These are phyloP conservation scores for Germaria angustata DNA, from an alignment of 2,888 invertebrate genomes.

Conservation along the genomic window DNA sequence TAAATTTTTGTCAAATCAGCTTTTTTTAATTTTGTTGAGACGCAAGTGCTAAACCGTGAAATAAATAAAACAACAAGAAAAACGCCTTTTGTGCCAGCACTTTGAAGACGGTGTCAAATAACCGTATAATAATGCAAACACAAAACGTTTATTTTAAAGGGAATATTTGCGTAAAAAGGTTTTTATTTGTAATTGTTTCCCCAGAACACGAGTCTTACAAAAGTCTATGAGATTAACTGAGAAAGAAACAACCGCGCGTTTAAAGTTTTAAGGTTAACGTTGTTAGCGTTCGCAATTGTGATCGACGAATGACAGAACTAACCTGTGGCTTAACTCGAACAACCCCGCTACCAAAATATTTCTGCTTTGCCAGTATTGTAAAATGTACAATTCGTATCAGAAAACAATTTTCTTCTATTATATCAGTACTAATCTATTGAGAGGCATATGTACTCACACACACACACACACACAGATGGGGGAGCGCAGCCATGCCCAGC, in stretches of 20 bases:
- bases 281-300: slow-evolving; percentile 73
- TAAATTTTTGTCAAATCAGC: slow-evolving; percentile 61
- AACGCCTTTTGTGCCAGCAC: slow-evolving; percentile 23
- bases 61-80: slow-evolving; percentile 17
- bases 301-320: slow-evolving; percentile 75
- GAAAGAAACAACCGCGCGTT: slow-evolving; percentile 43
- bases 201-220: slow-evolving; percentile 39
- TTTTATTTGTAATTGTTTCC: neutral
- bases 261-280: slow-evolving; percentile 46
- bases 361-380: slow-evolving; percentile 32
- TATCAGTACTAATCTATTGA: slow-evolving; percentile 39
- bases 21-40: slow-evolving; percentile 43
- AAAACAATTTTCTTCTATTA: slow-evolving; percentile 46
- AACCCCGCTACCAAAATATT: slow-evolving; percentile 59
- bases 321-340: slow-evolving; percentile 70
- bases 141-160: slow-evolving; percentile 21
- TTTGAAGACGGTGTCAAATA: slow-evolving; percentile 60
- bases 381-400: slow-evolving; percentile 34
- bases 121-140: slow-evolving; percentile 51
- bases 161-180: slow-evolving; percentile 52
- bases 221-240: neutral
- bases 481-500: neutral
- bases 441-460: neutral
- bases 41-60: slow-evolving; percentile 57
- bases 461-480: neutral